These are phyloP conservation scores for Cataglyphis altisquamis DNA, from an alignment of 2,888 invertebrate genomes.

Conservation along the genomic window DNA sequence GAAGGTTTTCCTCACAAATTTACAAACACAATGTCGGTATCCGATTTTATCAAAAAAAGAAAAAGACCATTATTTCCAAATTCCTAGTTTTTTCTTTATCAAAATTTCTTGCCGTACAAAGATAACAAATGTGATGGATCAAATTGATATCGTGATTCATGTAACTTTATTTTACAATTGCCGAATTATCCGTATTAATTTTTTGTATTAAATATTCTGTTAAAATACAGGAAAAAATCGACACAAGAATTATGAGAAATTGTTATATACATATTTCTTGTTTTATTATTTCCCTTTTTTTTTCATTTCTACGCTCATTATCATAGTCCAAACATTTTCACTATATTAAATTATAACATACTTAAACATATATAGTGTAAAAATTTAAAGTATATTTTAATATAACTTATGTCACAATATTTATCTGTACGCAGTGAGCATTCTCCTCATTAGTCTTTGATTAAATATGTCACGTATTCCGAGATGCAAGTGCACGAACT, in stretches of 20 bases:
- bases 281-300: neutral
- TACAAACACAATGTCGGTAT: conserved; percentile 1
- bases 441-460: conserved; percentile 27
- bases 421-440: neutral
- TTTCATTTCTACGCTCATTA: neutral
- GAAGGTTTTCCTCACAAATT: conserved; percentile 17
- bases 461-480: conserved; percentile 37
- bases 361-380: neutral
- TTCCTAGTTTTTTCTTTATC: neutral
- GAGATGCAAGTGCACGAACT: conserved; percentile 26
- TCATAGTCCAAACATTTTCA: neutral
- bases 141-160: neutral
- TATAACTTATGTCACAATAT: neutral
- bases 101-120: neutral
- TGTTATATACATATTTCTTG: neutral
- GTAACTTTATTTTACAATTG: conserved; percentile 6
- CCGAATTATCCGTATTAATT: neutral
- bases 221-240: neutral
- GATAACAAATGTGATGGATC: neutral
- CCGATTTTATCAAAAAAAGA: conserved; percentile 9
- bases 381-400: neutral
- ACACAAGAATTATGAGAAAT: neutral
- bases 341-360: neutral
- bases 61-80: conserved; percentile 25
- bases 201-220: neutral